These are phyloP conservation scores for Echinometra lucunter DNA, from an alignment of 53 echinoderm and acorn worm genomes.

Conservation along the genomic window DNA sequence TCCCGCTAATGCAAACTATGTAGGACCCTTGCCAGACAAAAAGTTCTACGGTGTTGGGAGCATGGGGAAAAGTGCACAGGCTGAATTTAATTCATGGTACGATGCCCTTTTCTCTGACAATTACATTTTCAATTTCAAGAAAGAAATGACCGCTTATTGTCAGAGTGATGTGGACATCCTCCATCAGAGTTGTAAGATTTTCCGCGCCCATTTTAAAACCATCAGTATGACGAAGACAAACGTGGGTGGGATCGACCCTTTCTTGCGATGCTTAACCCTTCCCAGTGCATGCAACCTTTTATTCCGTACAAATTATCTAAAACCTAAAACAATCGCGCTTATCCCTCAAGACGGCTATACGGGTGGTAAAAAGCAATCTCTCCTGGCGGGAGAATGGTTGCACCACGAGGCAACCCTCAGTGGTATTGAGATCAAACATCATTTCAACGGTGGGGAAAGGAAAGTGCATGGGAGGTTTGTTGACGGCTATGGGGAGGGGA, in stretches of 20 bases:
- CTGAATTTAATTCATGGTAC: neutral
- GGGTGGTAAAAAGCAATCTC: neutral
- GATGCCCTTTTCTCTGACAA: neutral
- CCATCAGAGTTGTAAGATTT: constrained; percentile 8
- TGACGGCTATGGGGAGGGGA: neutral
- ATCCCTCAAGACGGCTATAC: constrained; percentile 37
- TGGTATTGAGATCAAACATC: constrained; percentile 1
- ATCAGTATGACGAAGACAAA: neutral
- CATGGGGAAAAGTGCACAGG: neutral
- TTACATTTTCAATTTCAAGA: neutral
- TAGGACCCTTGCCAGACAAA: constrained; percentile 13
- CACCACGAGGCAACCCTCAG: neutral
- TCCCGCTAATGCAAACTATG: neutral
- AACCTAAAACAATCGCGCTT: neutral
- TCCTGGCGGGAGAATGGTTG: constrained; percentile 19
- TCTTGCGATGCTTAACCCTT: neutral
- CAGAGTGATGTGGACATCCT: neutral
- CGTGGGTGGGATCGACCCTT: neutral
- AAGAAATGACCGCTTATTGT: constrained; percentile 21
- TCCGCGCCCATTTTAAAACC: neutral
- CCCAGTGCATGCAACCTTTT: neutral
- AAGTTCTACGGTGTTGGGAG: neutral
- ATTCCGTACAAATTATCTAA: neutral
- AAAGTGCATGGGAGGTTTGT: neutral
- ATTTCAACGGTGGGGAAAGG: neutral